A percentile compares a stretch with the other conserved stretches of the same genome.
These are phyloP conservation scores for Punctoribates punctum DNA, from an alignment of 2,888 invertebrate genomes.

Conservation along the genomic window DNA sequence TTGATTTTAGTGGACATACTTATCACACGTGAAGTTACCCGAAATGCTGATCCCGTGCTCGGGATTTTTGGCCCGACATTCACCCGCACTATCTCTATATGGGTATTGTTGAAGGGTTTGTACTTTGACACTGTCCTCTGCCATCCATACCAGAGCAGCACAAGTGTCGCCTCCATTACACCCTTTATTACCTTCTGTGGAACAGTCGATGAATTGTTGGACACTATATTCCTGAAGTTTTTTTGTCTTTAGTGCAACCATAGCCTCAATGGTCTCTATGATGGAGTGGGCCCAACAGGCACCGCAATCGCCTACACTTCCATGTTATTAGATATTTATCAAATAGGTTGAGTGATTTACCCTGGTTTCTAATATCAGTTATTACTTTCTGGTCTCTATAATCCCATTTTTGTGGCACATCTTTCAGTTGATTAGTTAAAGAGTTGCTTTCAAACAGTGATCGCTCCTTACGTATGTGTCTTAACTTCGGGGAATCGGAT, in stretches of 20 bases:
- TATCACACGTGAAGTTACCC: constrained; percentile 63
- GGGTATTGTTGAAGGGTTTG: constrained; percentile 64
- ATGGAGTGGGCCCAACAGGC: constrained; percentile 84
- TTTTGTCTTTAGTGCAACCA: constrained; percentile 66
- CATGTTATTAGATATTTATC: neutral
- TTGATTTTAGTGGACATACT: constrained; percentile 58
- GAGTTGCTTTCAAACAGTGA: neutral
- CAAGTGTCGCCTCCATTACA: constrained; percentile 79
- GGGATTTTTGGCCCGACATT: constrained; percentile 50
- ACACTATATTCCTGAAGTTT: constrained; percentile 62
- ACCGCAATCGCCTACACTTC: constrained; percentile 61
- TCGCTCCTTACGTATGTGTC: neutral
- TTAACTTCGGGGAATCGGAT: neutral
- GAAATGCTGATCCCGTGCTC: constrained; percentile 56
- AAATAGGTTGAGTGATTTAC: neutral
- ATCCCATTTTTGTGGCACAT: constrained; percentile 48
- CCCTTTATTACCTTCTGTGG: constrained; percentile 66
- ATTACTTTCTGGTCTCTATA: constrained; percentile 67
- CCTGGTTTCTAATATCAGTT: constrained; percentile 67
- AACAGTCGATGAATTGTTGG: constrained; percentile 73
- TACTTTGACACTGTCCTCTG: constrained; percentile 60
- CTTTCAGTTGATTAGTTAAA: neutral
- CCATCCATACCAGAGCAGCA: constrained; percentile 69
- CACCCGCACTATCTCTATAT: constrained; percentile 52
- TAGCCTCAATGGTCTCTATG: constrained; percentile 69